A percentile compares a stretch with the other conserved stretches of the same genome.
phyloP scores from a whole-genome alignment of 2,888 invertebrate genomes.

The Tetramorium bicarinatum region DNA sequence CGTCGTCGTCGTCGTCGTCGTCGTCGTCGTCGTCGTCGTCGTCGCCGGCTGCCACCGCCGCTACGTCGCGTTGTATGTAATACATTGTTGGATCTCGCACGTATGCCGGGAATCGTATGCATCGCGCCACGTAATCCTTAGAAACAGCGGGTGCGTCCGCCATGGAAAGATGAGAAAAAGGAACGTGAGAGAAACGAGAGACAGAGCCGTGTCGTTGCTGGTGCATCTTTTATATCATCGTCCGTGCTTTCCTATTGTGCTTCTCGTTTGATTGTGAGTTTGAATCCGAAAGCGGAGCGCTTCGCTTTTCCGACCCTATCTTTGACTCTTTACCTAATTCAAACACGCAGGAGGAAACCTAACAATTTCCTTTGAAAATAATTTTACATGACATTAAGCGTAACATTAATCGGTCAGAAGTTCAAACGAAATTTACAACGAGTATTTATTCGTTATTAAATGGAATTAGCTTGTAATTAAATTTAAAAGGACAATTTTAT shows the following conservation, averaged over 20 bases:
- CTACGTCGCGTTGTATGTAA: constrained; percentile 37
- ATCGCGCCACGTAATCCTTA: constrained; percentile 53
- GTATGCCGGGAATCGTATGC: constrained; percentile 46
- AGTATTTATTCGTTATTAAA: not conserved
- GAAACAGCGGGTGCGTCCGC: constrained; percentile 46
- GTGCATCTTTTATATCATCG: constrained; percentile 61
- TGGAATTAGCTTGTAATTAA: not conserved
- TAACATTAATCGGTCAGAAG: not conserved
- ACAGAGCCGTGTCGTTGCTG: constrained; percentile 43
- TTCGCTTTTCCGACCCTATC: not conserved
- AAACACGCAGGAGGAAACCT: not conserved
- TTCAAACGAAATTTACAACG: not conserved
- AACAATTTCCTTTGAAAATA: not conserved
- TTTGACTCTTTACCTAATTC: not conserved
- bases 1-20: not conserved
- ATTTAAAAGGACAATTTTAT: constrained; percentile 3
- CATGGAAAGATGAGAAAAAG: constrained; percentile 51
- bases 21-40: not conserved
- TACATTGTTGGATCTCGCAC: constrained; percentile 50
- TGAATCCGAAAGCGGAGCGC: constrained; percentile 33
- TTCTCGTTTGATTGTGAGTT: constrained; percentile 16
- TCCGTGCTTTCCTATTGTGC: constrained; percentile 38
- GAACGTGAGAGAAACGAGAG: constrained; percentile 48
- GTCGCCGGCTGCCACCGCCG: not conserved
- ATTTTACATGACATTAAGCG: not conserved